Conservation (phyloP, 2,113 vertebrate species). For the Onychostruthus taczanowskii region DNA sequence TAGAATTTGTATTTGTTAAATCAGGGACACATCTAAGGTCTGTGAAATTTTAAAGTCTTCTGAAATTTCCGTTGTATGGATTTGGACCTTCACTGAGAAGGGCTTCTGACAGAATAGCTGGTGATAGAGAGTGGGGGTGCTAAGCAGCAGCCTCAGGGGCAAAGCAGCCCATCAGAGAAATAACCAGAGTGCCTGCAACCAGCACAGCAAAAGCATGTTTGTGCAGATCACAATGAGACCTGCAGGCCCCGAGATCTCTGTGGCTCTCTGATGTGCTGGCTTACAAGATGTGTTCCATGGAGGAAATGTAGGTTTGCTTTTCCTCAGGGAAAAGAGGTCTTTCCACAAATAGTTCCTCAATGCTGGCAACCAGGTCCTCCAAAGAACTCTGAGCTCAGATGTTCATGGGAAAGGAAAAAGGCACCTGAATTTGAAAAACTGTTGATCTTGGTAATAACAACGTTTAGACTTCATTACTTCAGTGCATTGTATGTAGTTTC, state of each 20-base stretch:
- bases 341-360: neutral
- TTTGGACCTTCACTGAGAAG: neutral
- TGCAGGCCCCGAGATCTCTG: neutral
- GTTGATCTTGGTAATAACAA: neutral
- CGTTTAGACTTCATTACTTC: neutral
- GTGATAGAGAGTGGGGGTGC: no score
- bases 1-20: neutral
- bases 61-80: neutral
- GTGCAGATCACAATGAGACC: neutral
- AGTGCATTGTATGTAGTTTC: neutral
- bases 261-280: neutral
- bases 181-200: neutral
- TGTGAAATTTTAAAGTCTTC: neutral
- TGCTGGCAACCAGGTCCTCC: neutral
- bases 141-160: neutral
- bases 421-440: neutral
- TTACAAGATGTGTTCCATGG: neutral
- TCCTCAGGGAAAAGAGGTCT: neutral
- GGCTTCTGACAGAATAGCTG: neutral
- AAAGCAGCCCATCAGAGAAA: neutral
- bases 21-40: neutral
- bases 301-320: neutral
- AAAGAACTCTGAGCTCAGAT: neutral
- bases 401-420: neutral
- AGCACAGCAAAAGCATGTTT: rapidly evolving